Conservation (phyloP, 2,888 invertebrate genomes). For the Parelbella ahira region DNA sequence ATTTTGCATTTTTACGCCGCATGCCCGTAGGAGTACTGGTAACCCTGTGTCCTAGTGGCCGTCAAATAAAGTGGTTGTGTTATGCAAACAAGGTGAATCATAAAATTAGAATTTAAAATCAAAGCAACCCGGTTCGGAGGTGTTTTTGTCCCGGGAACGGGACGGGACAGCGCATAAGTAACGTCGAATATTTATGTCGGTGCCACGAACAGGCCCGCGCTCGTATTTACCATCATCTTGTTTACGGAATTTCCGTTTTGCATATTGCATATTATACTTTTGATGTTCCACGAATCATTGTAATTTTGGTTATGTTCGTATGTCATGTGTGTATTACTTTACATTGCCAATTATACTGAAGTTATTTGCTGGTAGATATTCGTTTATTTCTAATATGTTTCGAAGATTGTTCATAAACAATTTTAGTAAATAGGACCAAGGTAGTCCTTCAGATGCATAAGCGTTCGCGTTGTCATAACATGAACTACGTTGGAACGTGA, state of each 20-base stretch:
- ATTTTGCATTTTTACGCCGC: background rate
- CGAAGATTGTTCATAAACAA: too few species aligned
- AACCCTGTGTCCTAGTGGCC: conserved; percentile 25
- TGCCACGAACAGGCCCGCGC: conserved; percentile 57
- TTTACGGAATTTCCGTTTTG: conserved; percentile 39
- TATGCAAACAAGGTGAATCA: conserved; percentile 68
- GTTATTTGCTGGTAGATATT: background rate
- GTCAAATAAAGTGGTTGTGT: conserved; percentile 47
- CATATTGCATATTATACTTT: conserved; percentile 34
- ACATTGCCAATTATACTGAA: too few species aligned
- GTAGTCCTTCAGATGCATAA: too few species aligned
- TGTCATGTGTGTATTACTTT: too few species aligned
- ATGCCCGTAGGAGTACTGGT: too few species aligned
- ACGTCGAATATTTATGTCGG: conserved; percentile 65
- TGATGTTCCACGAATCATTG: too few species aligned
- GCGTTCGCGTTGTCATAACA: too few species aligned
- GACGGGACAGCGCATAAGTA: conserved; percentile 61
- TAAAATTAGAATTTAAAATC: conserved; percentile 78
- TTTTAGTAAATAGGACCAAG: too few species aligned
- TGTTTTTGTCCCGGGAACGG: conserved; percentile 60
- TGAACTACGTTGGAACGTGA: too few species aligned
- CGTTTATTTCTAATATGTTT: too few species aligned
- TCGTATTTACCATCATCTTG: conserved; percentile 58
- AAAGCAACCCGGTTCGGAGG: conserved; percentile 64
- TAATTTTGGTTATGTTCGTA: too few species aligned